These are phyloP conservation scores for Palythoa heliodiscus DNA, from an alignment of 92 coral and sea anemone genomes.

Conservation along the genomic window DNA sequence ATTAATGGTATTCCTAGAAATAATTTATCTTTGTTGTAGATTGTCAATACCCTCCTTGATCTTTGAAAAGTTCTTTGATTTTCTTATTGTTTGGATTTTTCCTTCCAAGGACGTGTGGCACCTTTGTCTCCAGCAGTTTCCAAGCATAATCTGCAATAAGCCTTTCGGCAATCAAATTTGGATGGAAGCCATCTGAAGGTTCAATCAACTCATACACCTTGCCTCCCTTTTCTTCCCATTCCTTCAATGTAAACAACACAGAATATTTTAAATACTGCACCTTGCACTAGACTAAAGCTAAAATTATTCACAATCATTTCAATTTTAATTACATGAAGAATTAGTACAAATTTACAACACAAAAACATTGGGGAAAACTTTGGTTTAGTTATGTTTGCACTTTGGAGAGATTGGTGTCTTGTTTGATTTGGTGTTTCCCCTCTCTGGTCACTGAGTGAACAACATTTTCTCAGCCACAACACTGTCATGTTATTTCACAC, in stretches of 20 bases:
- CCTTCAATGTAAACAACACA: conserved; percentile 44
- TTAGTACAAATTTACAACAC: too few species aligned
- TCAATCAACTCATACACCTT: conserved; percentile 83
- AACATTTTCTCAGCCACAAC: too few species aligned
- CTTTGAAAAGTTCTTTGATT: conserved; percentile 75
- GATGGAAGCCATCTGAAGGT: conserved; percentile 95
- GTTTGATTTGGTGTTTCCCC: too few species aligned
- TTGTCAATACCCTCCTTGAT: conserved; percentile 85
- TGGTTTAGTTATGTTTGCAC: too few species aligned
- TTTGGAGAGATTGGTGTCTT: too few species aligned
- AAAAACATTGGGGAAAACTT: too few species aligned
- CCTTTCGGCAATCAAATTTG: conserved; percentile 73
- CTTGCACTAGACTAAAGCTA: neutral
- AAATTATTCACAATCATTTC: neutral
- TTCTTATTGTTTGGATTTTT: conserved; percentile 80
- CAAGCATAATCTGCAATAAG: conserved; percentile 73
- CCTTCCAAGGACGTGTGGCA: conserved; percentile 85
- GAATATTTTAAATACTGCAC: neutral
- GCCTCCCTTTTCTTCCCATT: conserved; percentile 74
- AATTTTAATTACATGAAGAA: too few species aligned
- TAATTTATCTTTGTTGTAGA: too few species aligned
- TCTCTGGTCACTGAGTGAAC: too few species aligned
- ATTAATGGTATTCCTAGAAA: too few species aligned
- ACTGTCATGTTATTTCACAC: too few species aligned
- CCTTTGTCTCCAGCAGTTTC: conserved; percentile 66